These are phyloP conservation scores for Neocrepidodera transversa DNA, from an alignment of 2,888 invertebrate species.

Conservation along the genomic window DNA sequence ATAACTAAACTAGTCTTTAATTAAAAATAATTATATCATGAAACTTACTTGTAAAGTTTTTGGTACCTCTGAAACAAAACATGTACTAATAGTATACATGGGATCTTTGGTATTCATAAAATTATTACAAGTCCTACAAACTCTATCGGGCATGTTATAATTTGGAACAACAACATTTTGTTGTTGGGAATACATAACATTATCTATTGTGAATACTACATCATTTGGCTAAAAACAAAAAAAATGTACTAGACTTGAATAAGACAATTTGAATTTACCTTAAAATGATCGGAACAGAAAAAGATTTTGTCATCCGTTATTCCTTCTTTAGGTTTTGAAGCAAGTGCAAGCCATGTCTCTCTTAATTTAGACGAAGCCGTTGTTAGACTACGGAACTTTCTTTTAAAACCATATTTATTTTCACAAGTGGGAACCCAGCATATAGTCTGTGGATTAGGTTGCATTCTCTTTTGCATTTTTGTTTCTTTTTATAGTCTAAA, in stretches of 20 bases:
- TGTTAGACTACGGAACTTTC: background rate
- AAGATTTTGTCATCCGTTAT: background rate
- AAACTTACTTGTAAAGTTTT: background rate
- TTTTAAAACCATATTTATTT: background rate
- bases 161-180: background rate
- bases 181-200: background rate
- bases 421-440: conserved; percentile 11
- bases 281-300: conserved; percentile 15
- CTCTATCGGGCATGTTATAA: conserved; percentile 5
- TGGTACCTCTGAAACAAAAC: background rate
- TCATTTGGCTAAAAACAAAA: background rate
- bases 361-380: background rate
- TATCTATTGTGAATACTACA: background rate
- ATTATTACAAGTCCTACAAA: conserved; percentile 12
- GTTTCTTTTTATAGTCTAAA: no score
- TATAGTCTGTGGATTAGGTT: background rate
- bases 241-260: no score
- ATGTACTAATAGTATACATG: background rate
- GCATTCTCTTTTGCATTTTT: background rate
- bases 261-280: background rate
- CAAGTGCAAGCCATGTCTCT: conserved; percentile 9
- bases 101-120: background rate
- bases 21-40: no score
- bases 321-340: background rate
- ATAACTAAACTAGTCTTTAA: no score